Base-by-base conservation (phyloP, 1,140 invertebrate species). In the Solenopsis invicta region DNA sequence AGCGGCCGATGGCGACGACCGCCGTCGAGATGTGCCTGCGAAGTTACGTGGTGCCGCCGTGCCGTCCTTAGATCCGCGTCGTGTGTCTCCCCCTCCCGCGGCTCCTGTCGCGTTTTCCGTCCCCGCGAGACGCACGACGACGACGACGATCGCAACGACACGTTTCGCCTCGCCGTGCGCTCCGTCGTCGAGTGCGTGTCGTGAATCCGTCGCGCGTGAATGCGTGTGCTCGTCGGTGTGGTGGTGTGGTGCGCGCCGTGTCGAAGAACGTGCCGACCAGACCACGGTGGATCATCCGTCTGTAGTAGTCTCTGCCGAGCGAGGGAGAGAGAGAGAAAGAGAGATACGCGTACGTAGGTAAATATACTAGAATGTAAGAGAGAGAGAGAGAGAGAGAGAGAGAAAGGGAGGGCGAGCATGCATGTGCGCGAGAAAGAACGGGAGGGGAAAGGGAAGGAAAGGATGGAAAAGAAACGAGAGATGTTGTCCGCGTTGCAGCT, bases 1-100 rank as follows among this genome's bases (percentile, higher is more conserved):
- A 90, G 89, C 82, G 84, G 62, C 89, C 89, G 89, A 91, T 90
- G 89, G 89, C 89, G 89, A 87, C 89, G 89, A 90, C 87, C 88
- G 74, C 87, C 88, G n/a, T n/a, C n/a, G 62, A 87, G 89, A 88
- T 80, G 89, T 88, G 89, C 76, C 82, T 78, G 82, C 66, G 71
- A 84, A 78, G 89, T 86, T 81, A 89, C 87, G 69, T 37, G 87
- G 21, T 34, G 52, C 71, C 66, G 50, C n/a, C 52, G 56, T 37
- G 18, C 50, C 52, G 62, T 69, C 37, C 29, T 37, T 67, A 78
- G 24, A 18, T 21, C 5, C 18, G 54, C 24, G 24, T 66, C 18
- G 13, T 13, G 21, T 18, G 59, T 34, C 13, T 16, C 21, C 16
- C 37, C 82, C 86, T 21, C 24, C 34, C n/a, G 61, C 69, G 76